Evolutionary conservation across 2,888 invertebrate genomes (phyloP).

Genomic region (Coleophora flavipennella): DNA sequence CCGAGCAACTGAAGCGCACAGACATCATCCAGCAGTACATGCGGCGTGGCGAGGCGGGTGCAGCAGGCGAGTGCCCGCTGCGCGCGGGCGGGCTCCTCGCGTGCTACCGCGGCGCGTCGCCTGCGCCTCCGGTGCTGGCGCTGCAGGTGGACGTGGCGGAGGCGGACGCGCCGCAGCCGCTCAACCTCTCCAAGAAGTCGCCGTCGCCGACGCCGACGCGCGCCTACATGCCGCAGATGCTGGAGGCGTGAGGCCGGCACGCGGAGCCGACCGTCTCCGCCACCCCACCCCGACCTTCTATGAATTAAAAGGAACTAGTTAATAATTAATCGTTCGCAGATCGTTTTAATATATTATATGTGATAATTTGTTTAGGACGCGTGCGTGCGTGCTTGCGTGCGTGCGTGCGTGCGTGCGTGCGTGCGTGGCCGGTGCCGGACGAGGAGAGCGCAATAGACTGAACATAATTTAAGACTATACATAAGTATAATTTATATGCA

Average conservation of each 20-base stretch:
- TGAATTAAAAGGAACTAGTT: slow-evolving; percentile 66
- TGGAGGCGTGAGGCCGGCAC: slow-evolving; percentile 75
- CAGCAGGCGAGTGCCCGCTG: slow-evolving; percentile 55
- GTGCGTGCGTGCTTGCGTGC: slow-evolving; percentile 69
- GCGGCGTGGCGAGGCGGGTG: slow-evolving; percentile 80
- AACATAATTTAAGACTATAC: slow-evolving; percentile 73
- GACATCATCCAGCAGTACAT: slow-evolving; percentile 95
- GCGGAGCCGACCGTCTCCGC: slow-evolving; percentile 67
- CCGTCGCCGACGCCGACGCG: slow-evolving; percentile 73
- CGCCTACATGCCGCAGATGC: slow-evolving; percentile 75
- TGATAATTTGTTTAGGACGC: slow-evolving; percentile 75
- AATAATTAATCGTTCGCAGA: slow-evolving; percentile 70
- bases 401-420: too few species aligned
- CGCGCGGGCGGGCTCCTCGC: slow-evolving; percentile 46
- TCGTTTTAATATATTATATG: slow-evolving; percentile 79
- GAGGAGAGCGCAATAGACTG: slow-evolving; percentile 74
- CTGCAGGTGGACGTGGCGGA: slow-evolving; percentile 86
- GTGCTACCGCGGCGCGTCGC: slow-evolving; percentile 54
- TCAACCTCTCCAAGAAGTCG: slow-evolving; percentile 91
- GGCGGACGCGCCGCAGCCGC: slow-evolving; percentile 85
- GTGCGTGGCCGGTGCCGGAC: slow-evolving; percentile 70
- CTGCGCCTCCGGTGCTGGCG: slow-evolving; percentile 63
- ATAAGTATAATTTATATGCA: slow-evolving; percentile 77
- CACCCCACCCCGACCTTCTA: slow-evolving; percentile 69
- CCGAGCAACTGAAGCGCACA: slow-evolving; percentile 92